Evolutionary conservation across 1,140 invertebrate species (phyloP), one percentile per base, ranked within the genome.

Genomic region (Drosophila seguyi): DNA sequence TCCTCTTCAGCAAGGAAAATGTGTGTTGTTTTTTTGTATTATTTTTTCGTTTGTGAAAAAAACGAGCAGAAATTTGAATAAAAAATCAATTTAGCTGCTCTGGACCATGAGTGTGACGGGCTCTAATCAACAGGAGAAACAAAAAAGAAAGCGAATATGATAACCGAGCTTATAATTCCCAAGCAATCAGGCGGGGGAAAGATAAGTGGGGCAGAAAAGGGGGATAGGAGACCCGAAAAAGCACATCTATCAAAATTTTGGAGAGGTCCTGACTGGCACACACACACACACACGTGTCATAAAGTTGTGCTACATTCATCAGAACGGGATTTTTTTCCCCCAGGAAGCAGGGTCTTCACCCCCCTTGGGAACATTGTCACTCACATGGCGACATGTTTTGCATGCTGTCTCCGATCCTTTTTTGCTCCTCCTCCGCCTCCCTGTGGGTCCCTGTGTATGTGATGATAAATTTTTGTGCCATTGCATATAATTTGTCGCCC

Each of bases 401-500:
- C 81, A 85, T 85, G 71, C 61, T 61, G 60, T 59, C 59, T 57
- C 53, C n/a, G 55, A 38, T 29, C 22, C 52, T 52, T 56, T 42
- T 41, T 56, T 55, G 29, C 27, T 16, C 53, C 34, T 20, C 18
- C 20, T 1, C 7, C 8, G 20, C 20, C 5, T 66, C 34, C 31
- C 7, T 16, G 52, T 48, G 31, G 36, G 29, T 71, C 31, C 10
- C 31, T 34, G 53, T n/a, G n/a, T n/a, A n/a, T n/a, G n/a, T 73
- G 50, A 55, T 38, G 77, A 84, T 84, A 84, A 66, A 84, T 80
- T 69, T 77, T 83, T 79, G 53, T 55, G 52, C 52, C 59, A 71
- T 85, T 80, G 84, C 83, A 83, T 87, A 69, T 83, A 82, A 87
- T 87, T 82, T 87, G 83, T 87, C 79, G 83, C 79, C 84, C 83